Percentiles rank a stretch among this genome's conserved stretches.
Evolutionary conservation across 2,113 vertebrate species (phyloP).

Genomic region (Scalopus aquaticus): DNA sequence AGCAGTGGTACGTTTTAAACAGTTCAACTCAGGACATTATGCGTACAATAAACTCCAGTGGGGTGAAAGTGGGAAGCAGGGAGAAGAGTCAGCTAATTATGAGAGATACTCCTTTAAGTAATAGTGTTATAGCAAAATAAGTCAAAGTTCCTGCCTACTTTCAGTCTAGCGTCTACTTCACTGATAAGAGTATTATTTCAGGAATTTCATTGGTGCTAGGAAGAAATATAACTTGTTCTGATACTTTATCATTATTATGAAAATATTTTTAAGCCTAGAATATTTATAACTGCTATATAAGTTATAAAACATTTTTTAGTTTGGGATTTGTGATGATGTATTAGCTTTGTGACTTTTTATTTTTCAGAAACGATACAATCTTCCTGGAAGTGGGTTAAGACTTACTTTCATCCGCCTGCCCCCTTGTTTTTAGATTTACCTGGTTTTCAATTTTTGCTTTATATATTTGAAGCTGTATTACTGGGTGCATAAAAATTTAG

Average conservation of each 20-base stretch:
- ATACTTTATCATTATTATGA: constrained; percentile 27
- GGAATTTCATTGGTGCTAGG: background rate
- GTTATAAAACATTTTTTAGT: background rate
- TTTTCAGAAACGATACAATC: background rate
- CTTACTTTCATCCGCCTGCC: background rate
- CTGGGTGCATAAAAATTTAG: background rate
- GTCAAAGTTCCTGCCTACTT: background rate
- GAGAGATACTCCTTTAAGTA: background rate
- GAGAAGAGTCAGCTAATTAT: background rate
- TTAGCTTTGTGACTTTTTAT: constrained; percentile 1
- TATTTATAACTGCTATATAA: background rate
- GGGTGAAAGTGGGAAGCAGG: background rate
- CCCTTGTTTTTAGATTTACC: background rate
- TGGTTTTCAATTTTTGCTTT: constrained; percentile 29
- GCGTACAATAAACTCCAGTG: background rate
- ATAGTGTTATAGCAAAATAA: background rate
- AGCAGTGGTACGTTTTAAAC: background rate
- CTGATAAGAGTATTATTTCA: background rate
- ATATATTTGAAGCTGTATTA: constrained; percentile 22
- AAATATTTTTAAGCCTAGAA: constrained; percentile 11
- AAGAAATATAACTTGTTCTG: constrained; percentile 16
- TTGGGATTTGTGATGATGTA: background rate
- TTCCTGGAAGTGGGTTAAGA: background rate
- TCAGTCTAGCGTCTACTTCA: background rate
- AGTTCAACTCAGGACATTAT: background rate